These are phyloP conservation scores for Sitobion miscanthi DNA, from an alignment of 1,140 invertebrate genomes.

Conservation along the genomic window DNA sequence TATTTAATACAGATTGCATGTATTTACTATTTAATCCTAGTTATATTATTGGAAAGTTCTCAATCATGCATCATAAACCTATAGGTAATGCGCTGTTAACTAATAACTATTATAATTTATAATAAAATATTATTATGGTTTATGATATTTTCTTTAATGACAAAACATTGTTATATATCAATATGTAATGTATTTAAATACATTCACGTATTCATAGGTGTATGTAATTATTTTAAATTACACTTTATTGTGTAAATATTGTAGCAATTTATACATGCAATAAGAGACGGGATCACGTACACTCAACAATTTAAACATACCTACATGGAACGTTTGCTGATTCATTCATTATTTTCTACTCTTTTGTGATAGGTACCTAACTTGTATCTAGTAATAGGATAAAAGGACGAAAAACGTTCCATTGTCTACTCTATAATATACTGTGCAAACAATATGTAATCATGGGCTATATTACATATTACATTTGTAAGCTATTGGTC, in stretches of 20 bases:
- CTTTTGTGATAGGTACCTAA: constrained; percentile 41
- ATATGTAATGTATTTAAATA: constrained; percentile 25
- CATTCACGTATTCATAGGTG: neutral
- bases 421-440: constrained; percentile 52
- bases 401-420: constrained; percentile 43
- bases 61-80: neutral
- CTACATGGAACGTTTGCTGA: constrained; percentile 45
- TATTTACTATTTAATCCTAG: neutral
- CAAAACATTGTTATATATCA: constrained; percentile 16
- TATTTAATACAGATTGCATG: neutral
- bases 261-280: constrained; percentile 34
- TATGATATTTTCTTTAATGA: neutral
- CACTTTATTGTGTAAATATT: constrained; percentile 46
- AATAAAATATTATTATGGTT: neutral
- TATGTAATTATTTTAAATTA: constrained; percentile 41
- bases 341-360: constrained; percentile 56
- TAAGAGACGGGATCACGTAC: constrained; percentile 42
- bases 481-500: constrained; percentile 21
- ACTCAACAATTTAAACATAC: neutral
- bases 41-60: constrained; percentile 28
- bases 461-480: constrained; percentile 20
- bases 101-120: constrained; percentile 22
- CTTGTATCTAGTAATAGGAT: constrained; percentile 29
- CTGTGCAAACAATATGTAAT: constrained; percentile 52
- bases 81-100: neutral